Percentiles rank a stretch among this genome's conserved stretches.
phyloP scores from a whole-genome alignment of 2,113 vertebrate genomes.

The Chitala chitala region DNA sequence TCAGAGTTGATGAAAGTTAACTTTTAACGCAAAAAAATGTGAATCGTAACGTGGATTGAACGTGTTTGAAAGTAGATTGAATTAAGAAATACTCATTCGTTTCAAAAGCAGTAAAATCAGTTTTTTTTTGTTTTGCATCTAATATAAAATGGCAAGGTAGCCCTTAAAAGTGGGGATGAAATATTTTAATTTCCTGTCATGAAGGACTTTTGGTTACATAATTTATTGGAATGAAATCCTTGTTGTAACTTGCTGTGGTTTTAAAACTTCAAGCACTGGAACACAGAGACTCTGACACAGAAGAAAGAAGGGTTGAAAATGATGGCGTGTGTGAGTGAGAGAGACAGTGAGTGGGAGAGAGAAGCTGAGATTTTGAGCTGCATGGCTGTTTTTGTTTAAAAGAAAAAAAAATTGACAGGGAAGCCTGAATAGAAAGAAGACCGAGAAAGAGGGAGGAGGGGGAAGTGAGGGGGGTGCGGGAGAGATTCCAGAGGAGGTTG shows the following conservation, averaged over 20 bases:
- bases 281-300: conserved; percentile 35
- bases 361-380: conserved; percentile 29
- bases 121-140: neutral
- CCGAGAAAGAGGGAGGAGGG: conserved; percentile 23
- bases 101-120: neutral
- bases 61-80: no score
- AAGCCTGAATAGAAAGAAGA: conserved; percentile 29
- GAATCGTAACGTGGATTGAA: no score
- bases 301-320: conserved; percentile 27
- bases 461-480: conserved; percentile 37
- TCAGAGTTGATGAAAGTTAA: no score
- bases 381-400: conserved; percentile 36
- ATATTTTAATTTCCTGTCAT: neutral
- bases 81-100: neutral
- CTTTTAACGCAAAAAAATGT: no score
- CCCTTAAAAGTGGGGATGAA: neutral
- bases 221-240: conserved; percentile 37
- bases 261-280: conserved; percentile 39
- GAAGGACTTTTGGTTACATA: neutral
- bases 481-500: conserved; percentile 52
- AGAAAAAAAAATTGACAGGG: conserved; percentile 26
- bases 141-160: neutral
- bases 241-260: conserved; percentile 49
- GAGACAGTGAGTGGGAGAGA: conserved; percentile 17
- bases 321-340: conserved; percentile 28